A percentile compares a stretch with the other conserved stretches of the same genome.
Evolutionary conservation across 1,140 invertebrate genomes (phyloP).

Genomic region (Rhagoletis zephyria): DNA sequence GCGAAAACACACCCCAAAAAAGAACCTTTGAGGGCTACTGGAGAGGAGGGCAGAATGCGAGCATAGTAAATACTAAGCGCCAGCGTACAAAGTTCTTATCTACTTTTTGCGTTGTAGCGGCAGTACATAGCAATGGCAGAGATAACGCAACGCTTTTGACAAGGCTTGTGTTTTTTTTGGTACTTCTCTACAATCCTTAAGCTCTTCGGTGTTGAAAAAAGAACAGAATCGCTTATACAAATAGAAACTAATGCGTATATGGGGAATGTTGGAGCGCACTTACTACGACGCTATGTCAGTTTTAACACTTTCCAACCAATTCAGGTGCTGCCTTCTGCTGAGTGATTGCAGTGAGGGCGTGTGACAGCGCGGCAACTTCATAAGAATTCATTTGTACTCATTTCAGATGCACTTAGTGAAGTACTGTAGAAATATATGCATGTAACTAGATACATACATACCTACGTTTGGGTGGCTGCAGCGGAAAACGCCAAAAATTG

Average conservation of each 20-base stretch:
- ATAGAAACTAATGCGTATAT: neutral
- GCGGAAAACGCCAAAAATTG: neutral
- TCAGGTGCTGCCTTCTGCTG: neutral
- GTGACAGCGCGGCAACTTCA: neutral
- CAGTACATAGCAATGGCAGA: neutral
- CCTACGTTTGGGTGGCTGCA: too few relatives aligned
- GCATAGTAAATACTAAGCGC: neutral
- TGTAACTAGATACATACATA: neutral
- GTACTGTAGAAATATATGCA: neutral
- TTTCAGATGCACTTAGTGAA: constrained; percentile 26
- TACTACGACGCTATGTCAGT: neutral
- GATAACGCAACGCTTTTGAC: constrained; percentile 15
- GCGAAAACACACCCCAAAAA: neutral
- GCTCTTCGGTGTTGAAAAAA: neutral
- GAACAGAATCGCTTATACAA: constrained; percentile 14
- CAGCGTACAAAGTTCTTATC: too few relatives aligned
- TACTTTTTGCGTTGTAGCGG: neutral
- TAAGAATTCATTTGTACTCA: constrained; percentile 48
- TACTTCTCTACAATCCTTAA: neutral
- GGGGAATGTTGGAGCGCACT: neutral
- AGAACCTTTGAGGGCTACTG: neutral
- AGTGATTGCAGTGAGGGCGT: neutral
- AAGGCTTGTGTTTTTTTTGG: neutral
- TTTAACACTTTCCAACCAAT: constrained; percentile 21
- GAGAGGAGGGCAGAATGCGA: neutral